These are phyloP conservation scores for Ommatoiulus sabulosus DNA, from an alignment of 2,888 invertebrate species.

Conservation along the genomic window DNA sequence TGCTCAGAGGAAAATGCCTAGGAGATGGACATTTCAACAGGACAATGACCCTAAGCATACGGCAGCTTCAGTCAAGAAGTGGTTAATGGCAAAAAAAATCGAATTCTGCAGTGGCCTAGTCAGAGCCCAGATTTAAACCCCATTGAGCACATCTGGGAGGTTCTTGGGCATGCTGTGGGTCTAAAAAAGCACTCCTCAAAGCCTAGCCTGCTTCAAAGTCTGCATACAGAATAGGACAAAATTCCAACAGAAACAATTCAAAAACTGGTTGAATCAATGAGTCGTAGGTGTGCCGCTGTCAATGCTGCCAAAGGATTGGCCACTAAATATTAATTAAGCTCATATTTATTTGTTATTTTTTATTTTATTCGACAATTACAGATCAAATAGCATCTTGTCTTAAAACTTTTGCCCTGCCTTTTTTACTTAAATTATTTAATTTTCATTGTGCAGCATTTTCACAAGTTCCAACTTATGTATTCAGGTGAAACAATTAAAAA, in stretches of 20 bases:
- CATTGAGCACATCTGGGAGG: conserved; percentile 9
- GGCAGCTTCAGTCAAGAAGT: not conserved
- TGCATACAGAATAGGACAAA: not conserved
- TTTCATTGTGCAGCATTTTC: too few relatives aligned
- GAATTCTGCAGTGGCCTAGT: conserved; percentile 12
- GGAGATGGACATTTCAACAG: not conserved
- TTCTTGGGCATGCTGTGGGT: conserved; percentile 7
- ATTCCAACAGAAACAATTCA: not conserved
- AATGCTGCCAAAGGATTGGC: not conserved
- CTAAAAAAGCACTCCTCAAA: not conserved
- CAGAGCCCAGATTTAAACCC: not conserved
- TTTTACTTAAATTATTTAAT: too few relatives aligned
- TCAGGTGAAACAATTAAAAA: too few relatives aligned
- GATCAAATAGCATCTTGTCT: not conserved
- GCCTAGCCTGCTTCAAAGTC: not conserved
- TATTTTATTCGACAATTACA: not conserved
- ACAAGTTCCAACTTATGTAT: too few relatives aligned
- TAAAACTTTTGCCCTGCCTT: conserved; percentile 2
- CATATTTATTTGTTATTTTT: not conserved
- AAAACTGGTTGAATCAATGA: conserved; percentile 1
- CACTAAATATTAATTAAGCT: not conserved
- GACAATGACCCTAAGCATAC: not conserved
- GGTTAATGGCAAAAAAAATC: not conserved
- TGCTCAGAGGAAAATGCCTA: not conserved
- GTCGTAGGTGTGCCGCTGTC: not conserved